A percentile compares a stretch with the other conserved stretches of the same genome.
Conservation (phyloP, 2,113 vertebrate species). For the Rhinoderma darwinii region DNA sequence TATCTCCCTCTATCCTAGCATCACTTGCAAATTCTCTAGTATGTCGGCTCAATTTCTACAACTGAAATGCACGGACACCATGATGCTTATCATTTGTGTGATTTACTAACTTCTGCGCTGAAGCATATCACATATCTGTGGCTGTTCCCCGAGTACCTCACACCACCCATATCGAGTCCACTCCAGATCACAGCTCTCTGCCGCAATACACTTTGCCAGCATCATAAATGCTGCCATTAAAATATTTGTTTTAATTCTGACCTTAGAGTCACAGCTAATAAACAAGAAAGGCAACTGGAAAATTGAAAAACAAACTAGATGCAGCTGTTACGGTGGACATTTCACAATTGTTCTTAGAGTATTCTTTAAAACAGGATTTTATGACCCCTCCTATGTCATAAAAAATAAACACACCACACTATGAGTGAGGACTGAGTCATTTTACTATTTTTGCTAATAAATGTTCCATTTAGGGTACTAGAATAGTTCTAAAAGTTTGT, state of each 20-base stretch:
- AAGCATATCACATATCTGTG: slow-evolving; percentile 53
- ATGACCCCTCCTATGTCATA: slow-evolving; percentile 42
- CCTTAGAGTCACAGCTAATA: slow-evolving; percentile 78
- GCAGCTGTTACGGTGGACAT: slow-evolving; percentile 71
- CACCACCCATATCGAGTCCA: slow-evolving; percentile 63
- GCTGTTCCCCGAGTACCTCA: slow-evolving; percentile 55
- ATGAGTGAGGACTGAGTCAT: background rate
- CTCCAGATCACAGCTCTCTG: slow-evolving; percentile 57
- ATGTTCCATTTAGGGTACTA: background rate
- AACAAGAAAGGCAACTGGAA: slow-evolving; percentile 73
- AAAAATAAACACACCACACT: slow-evolving; percentile 41
- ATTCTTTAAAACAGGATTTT: slow-evolving; percentile 68
- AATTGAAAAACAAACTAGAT: slow-evolving; percentile 70
- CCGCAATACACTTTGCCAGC: slow-evolving; percentile 63
- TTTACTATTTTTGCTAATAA: background rate
- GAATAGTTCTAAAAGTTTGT: background rate
- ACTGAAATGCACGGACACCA: slow-evolving; percentile 57
- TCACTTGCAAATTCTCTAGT: slow-evolving; percentile 39
- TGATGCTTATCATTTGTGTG: slow-evolving; percentile 62
- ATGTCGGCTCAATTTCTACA: slow-evolving; percentile 45
- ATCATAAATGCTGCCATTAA: slow-evolving; percentile 72
- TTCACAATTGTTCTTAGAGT: slow-evolving; percentile 70
- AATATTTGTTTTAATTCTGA: slow-evolving; percentile 78
- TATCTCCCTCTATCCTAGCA: slow-evolving; percentile 6
- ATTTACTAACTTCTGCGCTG: slow-evolving; percentile 60